Conservation (phyloP, 2,888 invertebrate genomes). For the Cataglyphis altisquamis region DNA sequence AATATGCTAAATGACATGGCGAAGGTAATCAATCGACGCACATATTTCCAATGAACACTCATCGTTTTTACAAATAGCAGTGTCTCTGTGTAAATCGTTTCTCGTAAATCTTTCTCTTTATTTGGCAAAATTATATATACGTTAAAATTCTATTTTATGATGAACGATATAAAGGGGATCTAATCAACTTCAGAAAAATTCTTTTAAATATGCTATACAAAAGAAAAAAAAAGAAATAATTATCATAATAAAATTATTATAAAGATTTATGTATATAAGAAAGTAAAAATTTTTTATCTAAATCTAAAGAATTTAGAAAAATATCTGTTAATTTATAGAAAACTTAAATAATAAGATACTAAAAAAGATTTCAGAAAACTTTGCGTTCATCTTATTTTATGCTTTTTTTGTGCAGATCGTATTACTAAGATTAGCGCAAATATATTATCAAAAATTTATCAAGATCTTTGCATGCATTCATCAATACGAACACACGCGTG, state of each 20-base stretch:
- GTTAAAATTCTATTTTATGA: not conserved
- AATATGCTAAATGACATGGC: conserved; percentile 39
- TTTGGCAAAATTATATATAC: conserved; percentile 19
- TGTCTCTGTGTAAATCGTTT: not conserved
- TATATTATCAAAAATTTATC: not conserved
- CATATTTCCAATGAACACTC: conserved; percentile 42
- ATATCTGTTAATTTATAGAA: not conserved
- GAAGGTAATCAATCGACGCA: conserved; percentile 47
- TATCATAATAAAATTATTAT: not conserved
- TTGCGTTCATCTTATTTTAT: not conserved
- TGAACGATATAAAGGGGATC: not conserved
- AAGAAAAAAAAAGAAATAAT: not conserved
- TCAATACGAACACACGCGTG: not conserved
- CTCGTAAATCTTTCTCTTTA: conserved; percentile 10
- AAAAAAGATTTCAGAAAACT: not conserved
- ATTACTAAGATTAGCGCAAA: not conserved
- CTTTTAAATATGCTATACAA: not conserved
- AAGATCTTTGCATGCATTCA: conserved; percentile 9
- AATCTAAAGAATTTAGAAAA: not conserved
- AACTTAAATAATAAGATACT: not conserved
- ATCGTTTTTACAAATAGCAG: not conserved
- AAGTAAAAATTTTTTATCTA: not conserved
- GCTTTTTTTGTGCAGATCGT: not conserved
- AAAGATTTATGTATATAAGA: not conserved
- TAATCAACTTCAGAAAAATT: not conserved